These are phyloP conservation scores for Misgurnus mizolepis DNA, from an alignment of 2,113 vertebrate species.

Conservation along the genomic window DNA sequence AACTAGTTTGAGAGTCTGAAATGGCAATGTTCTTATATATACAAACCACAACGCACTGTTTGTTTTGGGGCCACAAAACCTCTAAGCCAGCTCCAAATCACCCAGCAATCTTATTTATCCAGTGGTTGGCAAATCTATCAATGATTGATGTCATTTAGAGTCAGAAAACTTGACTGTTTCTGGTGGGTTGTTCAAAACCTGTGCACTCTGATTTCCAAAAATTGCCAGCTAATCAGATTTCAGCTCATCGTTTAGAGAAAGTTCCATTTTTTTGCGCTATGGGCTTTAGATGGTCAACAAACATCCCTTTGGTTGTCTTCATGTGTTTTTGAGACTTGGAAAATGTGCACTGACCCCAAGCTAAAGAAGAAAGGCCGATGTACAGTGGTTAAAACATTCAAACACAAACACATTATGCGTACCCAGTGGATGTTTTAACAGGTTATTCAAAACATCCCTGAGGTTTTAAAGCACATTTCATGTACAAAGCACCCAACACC, in stretches of 20 bases:
- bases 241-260: background rate
- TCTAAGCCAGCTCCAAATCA: too few species aligned
- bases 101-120: background rate
- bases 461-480: background rate
- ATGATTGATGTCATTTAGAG: background rate
- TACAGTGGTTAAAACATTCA: background rate
- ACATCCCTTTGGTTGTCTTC: background rate
- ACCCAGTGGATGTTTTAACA: background rate
- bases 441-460: conserved; percentile 14
- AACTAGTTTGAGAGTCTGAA: conserved; percentile 45
- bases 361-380: background rate
- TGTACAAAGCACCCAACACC: conserved; percentile 13
- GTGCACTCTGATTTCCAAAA: background rate
- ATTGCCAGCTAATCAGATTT: background rate
- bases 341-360: background rate
- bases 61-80: conserved; percentile 5
- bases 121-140: background rate
- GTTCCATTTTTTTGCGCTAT: background rate
- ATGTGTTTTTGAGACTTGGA: conserved; percentile 7
- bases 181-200: background rate
- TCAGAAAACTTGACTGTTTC: conserved; percentile 6
- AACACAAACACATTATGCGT: background rate
- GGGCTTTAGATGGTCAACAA: conserved; percentile 23
- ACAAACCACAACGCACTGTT: conserved; percentile 35
- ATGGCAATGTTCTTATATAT: conserved; percentile 37